Conservation (phyloP, 2,888 invertebrate species). For the Cistogaster globosa region DNA sequence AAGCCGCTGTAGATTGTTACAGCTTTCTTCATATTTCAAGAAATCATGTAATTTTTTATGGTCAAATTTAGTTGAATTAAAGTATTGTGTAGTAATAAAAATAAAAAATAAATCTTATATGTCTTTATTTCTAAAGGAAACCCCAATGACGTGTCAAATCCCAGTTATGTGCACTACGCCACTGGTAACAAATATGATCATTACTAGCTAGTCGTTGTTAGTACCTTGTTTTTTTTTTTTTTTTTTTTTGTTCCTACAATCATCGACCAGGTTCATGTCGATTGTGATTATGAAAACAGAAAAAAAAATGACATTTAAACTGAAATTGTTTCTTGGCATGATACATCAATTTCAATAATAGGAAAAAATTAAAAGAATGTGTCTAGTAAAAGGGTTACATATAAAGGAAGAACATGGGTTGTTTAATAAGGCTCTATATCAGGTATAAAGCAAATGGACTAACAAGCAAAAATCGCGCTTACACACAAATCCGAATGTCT, state of each 20-base stretch:
- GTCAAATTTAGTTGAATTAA: too few relatives aligned
- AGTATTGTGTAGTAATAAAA: too few relatives aligned
- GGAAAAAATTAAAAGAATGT: conserved; percentile 22
- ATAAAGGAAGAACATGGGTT: conserved; percentile 62
- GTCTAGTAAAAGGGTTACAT: conserved; percentile 29
- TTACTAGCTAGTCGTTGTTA: neutral
- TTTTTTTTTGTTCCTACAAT: conserved; percentile 20
- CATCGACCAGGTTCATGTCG: conserved; percentile 73
- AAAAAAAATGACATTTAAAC: conserved; percentile 72
- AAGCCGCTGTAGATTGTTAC: too few relatives aligned
- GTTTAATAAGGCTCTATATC: conserved; percentile 14
- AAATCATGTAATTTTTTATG: too few relatives aligned
- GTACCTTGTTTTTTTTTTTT: too few relatives aligned
- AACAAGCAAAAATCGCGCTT: too few relatives aligned
- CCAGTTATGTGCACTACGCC: too few relatives aligned
- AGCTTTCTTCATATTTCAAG: too few relatives aligned
- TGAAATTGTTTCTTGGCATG: conserved; percentile 83
- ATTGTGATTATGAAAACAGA: conserved; percentile 72
- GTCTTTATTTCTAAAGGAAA: too few relatives aligned
- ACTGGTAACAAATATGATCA: conserved; percentile 3
- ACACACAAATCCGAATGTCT: too few relatives aligned
- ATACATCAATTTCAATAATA: conserved; percentile 80
- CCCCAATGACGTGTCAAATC: too few relatives aligned
- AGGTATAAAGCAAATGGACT: neutral
- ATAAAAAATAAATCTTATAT: too few relatives aligned